Evolutionary conservation across 2,888 invertebrate species (phyloP).

Genomic region (Drosophila differens): DNA sequence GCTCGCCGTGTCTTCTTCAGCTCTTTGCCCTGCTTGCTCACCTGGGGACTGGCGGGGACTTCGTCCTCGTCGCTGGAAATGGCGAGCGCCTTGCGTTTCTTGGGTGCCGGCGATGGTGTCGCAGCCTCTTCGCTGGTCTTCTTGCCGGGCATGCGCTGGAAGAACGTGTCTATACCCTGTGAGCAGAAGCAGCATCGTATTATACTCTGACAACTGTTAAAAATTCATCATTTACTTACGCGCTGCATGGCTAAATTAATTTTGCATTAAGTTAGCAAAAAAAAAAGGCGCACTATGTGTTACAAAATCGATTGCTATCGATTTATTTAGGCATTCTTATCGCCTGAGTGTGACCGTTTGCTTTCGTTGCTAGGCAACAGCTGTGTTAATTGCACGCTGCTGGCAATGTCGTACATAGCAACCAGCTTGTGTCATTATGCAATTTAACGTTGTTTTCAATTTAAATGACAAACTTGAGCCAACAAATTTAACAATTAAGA

Average conservation of each 20-base stretch:
- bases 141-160: conserved; percentile 57
- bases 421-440: conserved; percentile 10
- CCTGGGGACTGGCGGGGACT: conserved; percentile 86
- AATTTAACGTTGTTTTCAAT: not conserved
- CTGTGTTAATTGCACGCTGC: not conserved
- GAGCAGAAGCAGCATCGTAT: not conserved
- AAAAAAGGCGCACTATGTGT: conserved; percentile 48
- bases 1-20: conserved; percentile 84
- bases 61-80: conserved; percentile 87
- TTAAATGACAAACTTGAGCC: not conserved
- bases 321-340: conserved; percentile 24
- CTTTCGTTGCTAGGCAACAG: not conserved
- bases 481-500: not conserved
- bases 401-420: conserved; percentile 18
- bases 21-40: conserved; percentile 81
- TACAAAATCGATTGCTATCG: conserved; percentile 38
- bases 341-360: conserved; percentile 27
- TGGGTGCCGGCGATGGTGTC: conserved; percentile 41
- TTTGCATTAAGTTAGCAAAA: not conserved
- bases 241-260: conserved; percentile 71
- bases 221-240: conserved; percentile 52
- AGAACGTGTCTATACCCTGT: conserved; percentile 77
- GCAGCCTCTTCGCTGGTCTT: conserved; percentile 60
- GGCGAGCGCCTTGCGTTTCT: conserved; percentile 83
- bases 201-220: too few species aligned